phyloP scores from a whole-genome alignment of 53 echinoderm and acorn worm species.

The Astropecten irregularis region DNA sequence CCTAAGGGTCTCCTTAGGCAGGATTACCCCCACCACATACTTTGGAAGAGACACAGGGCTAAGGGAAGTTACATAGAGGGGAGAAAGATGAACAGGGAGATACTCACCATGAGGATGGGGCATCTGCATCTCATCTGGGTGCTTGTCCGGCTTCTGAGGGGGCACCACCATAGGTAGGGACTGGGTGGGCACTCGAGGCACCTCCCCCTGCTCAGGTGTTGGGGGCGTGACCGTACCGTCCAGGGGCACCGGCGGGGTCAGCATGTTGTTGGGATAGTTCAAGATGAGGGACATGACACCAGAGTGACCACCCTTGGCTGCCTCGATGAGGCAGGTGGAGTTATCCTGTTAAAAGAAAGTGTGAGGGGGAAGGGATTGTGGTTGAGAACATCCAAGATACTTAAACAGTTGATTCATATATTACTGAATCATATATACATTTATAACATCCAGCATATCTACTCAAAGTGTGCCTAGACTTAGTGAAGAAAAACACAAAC shows the following conservation, averaged over 20 bases:
- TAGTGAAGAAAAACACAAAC: too few species aligned
- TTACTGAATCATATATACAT: too few species aligned
- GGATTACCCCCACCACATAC: too few species aligned
- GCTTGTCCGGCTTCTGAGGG: conserved; percentile 93
- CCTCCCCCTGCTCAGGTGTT: conserved; percentile 92
- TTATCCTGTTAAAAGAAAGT: conserved; percentile 96
- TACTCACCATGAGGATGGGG: conserved; percentile 57
- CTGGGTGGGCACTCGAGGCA: conserved; percentile 93
- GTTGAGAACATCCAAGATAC: too few species aligned
- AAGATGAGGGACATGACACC: conserved; percentile 85
- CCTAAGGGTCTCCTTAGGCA: too few species aligned
- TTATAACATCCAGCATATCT: too few species aligned
- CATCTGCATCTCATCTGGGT: conserved; percentile 83
- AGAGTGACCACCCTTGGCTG: conserved; percentile 94
- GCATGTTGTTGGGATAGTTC: conserved; percentile 90
- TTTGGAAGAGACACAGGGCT: too few species aligned
- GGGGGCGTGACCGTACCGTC: conserved; percentile 95
- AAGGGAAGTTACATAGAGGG: too few species aligned
- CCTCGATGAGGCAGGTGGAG: conserved; percentile 97
- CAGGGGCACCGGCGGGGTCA: conserved; percentile 62
- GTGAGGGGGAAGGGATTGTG: background rate
- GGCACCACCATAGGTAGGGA: conserved; percentile 95
- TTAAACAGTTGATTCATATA: too few species aligned
- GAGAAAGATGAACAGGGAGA: too few species aligned
- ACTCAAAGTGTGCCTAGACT: too few species aligned